phyloP scores from a whole-genome alignment of 2,113 vertebrate genomes.

The Leucoraja erinaceus region DNA sequence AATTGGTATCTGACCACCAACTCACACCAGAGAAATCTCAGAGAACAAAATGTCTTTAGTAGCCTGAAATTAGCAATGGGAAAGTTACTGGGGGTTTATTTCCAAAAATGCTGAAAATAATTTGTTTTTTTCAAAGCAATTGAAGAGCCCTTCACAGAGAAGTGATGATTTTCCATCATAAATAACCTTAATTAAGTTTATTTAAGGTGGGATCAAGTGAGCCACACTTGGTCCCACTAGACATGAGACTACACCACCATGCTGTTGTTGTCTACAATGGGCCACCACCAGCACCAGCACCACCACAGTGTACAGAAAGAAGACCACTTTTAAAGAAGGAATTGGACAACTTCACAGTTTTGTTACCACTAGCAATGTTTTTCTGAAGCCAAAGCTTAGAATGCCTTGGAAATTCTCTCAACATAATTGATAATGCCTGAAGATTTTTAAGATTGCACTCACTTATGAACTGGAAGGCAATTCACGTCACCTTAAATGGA shows the following conservation, averaged over 20 bases:
- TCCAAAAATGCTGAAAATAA: not conserved
- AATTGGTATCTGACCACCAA: not conserved
- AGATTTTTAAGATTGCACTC: not conserved
- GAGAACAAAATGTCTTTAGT: not conserved
- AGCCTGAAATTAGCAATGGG: not conserved
- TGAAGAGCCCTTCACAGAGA: not conserved
- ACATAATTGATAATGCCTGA: not conserved
- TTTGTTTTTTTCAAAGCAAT: not conserved
- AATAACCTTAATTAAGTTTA: not conserved
- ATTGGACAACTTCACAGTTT: not conserved
- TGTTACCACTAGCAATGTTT: not conserved
- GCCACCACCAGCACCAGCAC: too few relatives aligned
- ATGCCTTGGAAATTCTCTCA: not conserved
- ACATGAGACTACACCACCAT: too few relatives aligned
- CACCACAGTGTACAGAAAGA: not conserved
- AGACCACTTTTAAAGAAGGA: not conserved
- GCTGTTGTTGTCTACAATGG: too few relatives aligned
- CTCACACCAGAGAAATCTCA: not conserved
- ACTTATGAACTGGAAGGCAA: not conserved
- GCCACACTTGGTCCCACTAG: too few relatives aligned
- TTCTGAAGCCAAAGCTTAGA: not conserved
- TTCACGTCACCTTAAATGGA: not conserved
- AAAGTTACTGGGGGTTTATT: not conserved
- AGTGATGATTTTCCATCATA: not conserved
- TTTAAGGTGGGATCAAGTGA: not conserved